Evolutionary conservation across 2,888 invertebrate species (phyloP), one percentile per base, ranked within the genome.

Genomic region (Anoplius nigerrimus): DNA sequence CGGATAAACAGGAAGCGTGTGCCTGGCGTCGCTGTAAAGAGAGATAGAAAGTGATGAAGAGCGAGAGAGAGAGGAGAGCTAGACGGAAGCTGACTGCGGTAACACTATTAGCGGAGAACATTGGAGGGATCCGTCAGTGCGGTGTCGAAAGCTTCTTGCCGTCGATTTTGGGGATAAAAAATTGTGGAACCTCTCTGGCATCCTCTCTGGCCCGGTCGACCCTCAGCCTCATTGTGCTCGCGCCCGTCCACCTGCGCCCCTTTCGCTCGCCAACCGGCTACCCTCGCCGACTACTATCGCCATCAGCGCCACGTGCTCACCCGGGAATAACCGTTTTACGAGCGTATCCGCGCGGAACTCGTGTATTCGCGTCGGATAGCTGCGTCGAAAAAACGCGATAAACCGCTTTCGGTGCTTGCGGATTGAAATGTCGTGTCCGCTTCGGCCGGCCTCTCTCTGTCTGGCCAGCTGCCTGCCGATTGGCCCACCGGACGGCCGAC

Each of bases 381-480:
- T 66, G 71, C 62, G 54, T 58, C 48, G 63, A 59, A 72, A 73
- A 76, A 74, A 72, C 66, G 66, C 78, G 80, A 77, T 79, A 79
- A 79, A 79, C 79, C 80, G 79, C 78, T 79, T 79, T 80, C 73
- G 69, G 68, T 80, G 80, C 80, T 79, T 73, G 78, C 73, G 78
- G 79, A 79, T 79, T 79, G 80, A 77, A 77, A 78, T 80, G 80
- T 77, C 80, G 79, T 74, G 72, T 72, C 67, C 74, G 70, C 71
- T 74, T 34, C 64, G 52, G 64, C 45, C 18, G 21, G 34, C 0
- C 34, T 43, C 45, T 20, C 21, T 56, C 42, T 43, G 42, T 56
- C 56, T 56, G 18, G n/a, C 2, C 48, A 13, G 6, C 48, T 18
- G 18, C 18, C 13, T 72, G 62, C 63, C 64, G 72, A 48, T 48